Conservation (phyloP, 2,888 invertebrate species). For the Stictocephala bisonia region DNA sequence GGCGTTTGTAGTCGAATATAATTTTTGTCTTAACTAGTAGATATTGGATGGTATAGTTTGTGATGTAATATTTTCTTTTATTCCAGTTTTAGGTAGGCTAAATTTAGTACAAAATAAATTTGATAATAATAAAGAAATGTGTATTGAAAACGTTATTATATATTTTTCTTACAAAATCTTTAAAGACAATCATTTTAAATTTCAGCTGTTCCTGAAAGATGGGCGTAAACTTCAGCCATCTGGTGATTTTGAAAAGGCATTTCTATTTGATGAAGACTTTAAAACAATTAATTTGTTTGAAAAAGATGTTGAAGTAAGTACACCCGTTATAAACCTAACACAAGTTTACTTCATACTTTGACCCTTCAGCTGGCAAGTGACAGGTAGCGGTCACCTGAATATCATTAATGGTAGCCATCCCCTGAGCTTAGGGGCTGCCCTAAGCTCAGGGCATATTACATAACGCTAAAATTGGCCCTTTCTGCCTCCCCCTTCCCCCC, state of each 20-base stretch:
- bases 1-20: no score
- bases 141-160: background rate
- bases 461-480: no score
- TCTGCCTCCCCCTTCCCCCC: no score
- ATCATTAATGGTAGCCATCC: no score
- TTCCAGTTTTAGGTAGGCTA: no score
- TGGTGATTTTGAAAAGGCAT: conserved; percentile 1
- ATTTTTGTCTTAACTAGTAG: no score
- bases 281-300: conserved; percentile 4
- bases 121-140: background rate
- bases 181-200: background rate
- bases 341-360: background rate
- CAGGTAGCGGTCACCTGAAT: no score
- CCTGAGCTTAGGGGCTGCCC: no score
- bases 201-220: conserved; percentile 25
- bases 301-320: conserved; percentile 9
- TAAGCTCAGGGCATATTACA: no score
- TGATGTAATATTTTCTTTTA: no score
- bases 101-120: background rate
- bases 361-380: no score
- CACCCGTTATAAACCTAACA: background rate
- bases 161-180: background rate
- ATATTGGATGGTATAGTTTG: no score
- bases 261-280: conserved; percentile 12
- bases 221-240: background rate